Evolutionary conservation across 1,140 invertebrate species (phyloP).

Genomic region (Drosophila carrolli): DNA sequence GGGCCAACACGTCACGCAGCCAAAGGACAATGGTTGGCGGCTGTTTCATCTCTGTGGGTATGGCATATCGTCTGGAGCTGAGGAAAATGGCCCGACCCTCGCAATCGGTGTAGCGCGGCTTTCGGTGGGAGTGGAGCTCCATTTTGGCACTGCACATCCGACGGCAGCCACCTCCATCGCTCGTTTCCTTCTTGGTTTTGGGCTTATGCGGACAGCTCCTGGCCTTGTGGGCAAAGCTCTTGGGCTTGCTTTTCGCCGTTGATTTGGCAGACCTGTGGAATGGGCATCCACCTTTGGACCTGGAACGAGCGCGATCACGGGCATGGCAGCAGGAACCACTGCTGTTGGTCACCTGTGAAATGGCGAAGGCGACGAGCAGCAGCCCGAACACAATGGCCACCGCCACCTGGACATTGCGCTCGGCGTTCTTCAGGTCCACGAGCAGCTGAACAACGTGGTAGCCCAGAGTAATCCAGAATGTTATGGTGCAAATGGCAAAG

Average conservation of each 20-base stretch:
- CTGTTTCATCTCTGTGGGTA: constrained; percentile 76
- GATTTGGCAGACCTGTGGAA: not conserved
- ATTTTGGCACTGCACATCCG: not conserved
- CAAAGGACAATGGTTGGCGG: constrained; percentile 64
- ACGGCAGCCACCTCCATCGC: no score
- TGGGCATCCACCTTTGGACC: not conserved
- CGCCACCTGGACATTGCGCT: constrained; percentile 61
- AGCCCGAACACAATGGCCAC: constrained; percentile 31
- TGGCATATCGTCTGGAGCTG: constrained; percentile 52
- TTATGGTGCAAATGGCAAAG: constrained; percentile 66
- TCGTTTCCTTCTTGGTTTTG: not conserved
- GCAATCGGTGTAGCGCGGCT: constrained; percentile 42
- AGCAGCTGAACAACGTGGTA: constrained; percentile 51
- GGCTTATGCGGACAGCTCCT: not conserved
- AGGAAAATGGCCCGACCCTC: constrained; percentile 68
- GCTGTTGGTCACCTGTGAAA: constrained; percentile 37
- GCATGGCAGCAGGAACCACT: constrained; percentile 3
- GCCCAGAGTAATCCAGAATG: constrained; percentile 63
- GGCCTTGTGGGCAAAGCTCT: not conserved
- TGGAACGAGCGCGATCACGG: not conserved
- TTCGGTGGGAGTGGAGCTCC: not conserved
- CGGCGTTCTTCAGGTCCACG: constrained; percentile 54
- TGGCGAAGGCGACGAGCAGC: constrained; percentile 49
- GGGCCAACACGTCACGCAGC: constrained; percentile 24
- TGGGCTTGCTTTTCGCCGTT: constrained; percentile 7